A percentile compares a stretch with the other conserved stretches of the same genome.
phyloP scores from a whole-genome alignment of 64 coral and sea anemone species.

The Pocillopora damicornis region DNA sequence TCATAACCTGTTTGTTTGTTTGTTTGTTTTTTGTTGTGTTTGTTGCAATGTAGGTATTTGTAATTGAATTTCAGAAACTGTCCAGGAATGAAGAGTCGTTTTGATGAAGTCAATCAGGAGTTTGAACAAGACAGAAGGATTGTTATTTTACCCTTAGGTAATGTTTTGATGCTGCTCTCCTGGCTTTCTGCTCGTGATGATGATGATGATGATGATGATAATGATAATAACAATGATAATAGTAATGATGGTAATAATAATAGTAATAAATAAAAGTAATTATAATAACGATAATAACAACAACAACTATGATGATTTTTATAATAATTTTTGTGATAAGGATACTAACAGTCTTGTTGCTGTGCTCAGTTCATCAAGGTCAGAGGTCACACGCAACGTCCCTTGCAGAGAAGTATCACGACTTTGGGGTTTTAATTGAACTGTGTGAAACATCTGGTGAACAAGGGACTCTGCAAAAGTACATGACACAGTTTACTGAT shows the following conservation, averaged over 20 bases:
- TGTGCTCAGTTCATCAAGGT: conserved; percentile 42
- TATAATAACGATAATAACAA: no score
- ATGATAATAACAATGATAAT: neutral
- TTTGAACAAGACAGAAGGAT: conserved; percentile 79
- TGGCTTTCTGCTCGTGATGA: neutral
- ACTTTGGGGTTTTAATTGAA: conserved; percentile 96
- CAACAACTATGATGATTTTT: no score
- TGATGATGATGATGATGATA: neutral
- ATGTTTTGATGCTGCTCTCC: neutral
- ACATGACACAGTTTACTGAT: conserved; percentile 75
- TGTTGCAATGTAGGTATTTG: neutral
- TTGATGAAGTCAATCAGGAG: conserved; percentile 72
- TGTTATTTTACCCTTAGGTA: conserved; percentile 77
- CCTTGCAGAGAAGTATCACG: conserved; percentile 89
- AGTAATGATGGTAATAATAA: no score
- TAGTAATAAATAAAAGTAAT: no score
- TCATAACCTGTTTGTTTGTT: neutral
- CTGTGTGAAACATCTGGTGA: conserved; percentile 84
- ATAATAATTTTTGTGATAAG: no score
- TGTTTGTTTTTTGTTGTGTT: neutral
- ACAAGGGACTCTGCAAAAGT: conserved; percentile 75
- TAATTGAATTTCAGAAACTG: conserved; percentile 35
- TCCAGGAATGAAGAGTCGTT: conserved; percentile 53
- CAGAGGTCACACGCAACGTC: conserved; percentile 74
- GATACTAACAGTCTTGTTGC: no score